A percentile compares a stretch with the other conserved stretches of the same genome.
These are phyloP conservation scores for Nebria salina DNA, from an alignment of 2,888 invertebrate genomes.

Conservation along the genomic window DNA sequence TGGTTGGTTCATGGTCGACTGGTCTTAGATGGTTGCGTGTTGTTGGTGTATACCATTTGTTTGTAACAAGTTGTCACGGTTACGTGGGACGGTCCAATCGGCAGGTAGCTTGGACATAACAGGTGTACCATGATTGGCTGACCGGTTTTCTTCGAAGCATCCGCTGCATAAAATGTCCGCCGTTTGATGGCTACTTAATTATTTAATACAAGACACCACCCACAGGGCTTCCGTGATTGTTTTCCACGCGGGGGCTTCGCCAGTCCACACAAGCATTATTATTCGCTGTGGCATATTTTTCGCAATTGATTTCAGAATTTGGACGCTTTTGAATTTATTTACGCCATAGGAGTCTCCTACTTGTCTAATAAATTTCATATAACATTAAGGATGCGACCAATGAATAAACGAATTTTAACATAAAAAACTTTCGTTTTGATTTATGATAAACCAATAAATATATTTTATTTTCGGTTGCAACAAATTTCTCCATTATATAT, in stretches of 20 bases:
- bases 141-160: background rate
- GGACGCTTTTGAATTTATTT: background rate
- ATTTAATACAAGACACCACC: background rate
- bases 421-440: too few relatives aligned
- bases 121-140: background rate
- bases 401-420: too few relatives aligned
- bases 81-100: background rate
- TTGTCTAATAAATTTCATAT: background rate
- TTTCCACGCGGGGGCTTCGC: background rate
- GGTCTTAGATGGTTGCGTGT: background rate
- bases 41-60: background rate
- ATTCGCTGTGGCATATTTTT: background rate
- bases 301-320: background rate
- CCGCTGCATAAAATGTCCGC: background rate
- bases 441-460: too few relatives aligned
- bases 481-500: too few relatives aligned
- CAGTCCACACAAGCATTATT: background rate
- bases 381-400: too few relatives aligned
- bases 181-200: background rate
- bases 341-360: background rate
- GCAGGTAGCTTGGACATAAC: background rate
- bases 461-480: too few relatives aligned
- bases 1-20: background rate
- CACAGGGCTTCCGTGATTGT: background rate
- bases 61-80: background rate